phyloP scores from a whole-genome alignment of 2,113 vertebrate genomes.

The Chionomys nivalis region DNA sequence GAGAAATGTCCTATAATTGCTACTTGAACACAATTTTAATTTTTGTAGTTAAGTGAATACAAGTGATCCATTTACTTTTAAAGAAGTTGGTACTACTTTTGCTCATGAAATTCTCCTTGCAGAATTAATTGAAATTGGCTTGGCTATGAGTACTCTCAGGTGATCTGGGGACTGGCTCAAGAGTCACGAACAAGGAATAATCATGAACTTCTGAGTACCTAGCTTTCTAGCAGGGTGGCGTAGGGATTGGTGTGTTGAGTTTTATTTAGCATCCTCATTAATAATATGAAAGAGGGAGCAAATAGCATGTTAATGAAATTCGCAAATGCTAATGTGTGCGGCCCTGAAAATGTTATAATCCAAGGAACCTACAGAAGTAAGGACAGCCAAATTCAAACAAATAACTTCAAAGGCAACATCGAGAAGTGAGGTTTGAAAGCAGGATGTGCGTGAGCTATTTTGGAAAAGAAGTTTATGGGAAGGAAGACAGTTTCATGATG shows the following conservation, averaged over 20 bases:
- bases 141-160: constrained; percentile 74
- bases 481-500: neutral
- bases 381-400: constrained; percentile 30
- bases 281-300: constrained; percentile 66
- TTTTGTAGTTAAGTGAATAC: constrained; percentile 79
- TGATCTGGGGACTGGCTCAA: constrained; percentile 79
- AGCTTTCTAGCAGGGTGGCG: constrained; percentile 57
- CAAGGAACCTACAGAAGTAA: constrained; percentile 54
- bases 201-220: constrained; percentile 73
- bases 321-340: constrained; percentile 65
- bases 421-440: neutral
- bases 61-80: constrained; percentile 74
- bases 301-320: constrained; percentile 77
- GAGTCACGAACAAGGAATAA: constrained; percentile 78
- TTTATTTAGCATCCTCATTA: constrained; percentile 79
- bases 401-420: constrained; percentile 9
- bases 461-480: neutral
- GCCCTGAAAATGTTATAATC: constrained; percentile 63
- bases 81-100: constrained; percentile 73
- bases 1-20: constrained; percentile 74
- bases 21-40: constrained; percentile 75
- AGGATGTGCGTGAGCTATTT: neutral
- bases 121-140: constrained; percentile 82
- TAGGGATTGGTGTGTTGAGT: constrained; percentile 56
- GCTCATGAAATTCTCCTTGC: constrained; percentile 75